Conservation (phyloP, 2,888 invertebrate species). For the Lithophane leautieri region DNA sequence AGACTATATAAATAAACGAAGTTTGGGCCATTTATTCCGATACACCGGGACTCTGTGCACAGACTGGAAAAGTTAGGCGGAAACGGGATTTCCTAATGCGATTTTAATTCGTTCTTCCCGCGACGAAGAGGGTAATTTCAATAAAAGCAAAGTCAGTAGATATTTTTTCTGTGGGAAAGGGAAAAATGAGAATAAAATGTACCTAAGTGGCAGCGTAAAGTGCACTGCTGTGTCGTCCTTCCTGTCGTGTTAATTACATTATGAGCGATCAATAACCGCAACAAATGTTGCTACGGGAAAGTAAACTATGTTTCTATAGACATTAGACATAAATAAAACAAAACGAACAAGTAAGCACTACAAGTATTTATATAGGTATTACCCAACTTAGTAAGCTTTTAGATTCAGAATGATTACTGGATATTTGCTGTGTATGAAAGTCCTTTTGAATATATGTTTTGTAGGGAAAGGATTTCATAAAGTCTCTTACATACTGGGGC, state of each 20-base stretch:
- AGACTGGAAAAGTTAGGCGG: constrained; percentile 89
- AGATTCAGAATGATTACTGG: no score
- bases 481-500: no score
- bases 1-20: constrained; percentile 89
- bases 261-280: constrained; percentile 47
- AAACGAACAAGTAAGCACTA: no score
- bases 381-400: no score
- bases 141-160: constrained; percentile 85
- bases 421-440: no score
- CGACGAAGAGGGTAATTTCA: constrained; percentile 88
- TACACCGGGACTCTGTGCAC: constrained; percentile 87
- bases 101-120: constrained; percentile 89
- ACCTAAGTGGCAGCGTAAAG: constrained; percentile 57
- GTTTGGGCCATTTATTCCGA: constrained; percentile 90
- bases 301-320: neutral
- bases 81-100: constrained; percentile 90
- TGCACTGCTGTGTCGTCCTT: constrained; percentile 65
- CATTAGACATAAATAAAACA: constrained; percentile 13
- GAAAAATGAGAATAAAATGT: constrained; percentile 70
- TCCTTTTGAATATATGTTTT: no score
- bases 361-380: no score
- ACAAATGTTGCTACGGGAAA: neutral
- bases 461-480: no score
- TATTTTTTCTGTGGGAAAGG: constrained; percentile 75
- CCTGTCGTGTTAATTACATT: constrained; percentile 61